Percentiles rank a stretch among this genome's conserved stretches.
Conservation (phyloP, 1,140 invertebrate species). For the Pinna nobilis region DNA sequence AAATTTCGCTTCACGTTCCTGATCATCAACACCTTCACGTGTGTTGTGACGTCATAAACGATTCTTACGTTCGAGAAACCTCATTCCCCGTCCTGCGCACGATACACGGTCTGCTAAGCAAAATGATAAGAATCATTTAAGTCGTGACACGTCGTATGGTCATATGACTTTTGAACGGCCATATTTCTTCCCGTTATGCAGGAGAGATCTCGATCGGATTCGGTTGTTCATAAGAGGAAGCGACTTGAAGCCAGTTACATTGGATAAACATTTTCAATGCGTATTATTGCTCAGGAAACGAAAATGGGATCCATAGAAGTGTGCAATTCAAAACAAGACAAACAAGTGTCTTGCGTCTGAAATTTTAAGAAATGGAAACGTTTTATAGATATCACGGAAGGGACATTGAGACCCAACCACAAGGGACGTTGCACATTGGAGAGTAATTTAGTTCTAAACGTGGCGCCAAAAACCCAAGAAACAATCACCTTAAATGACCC, state of each 20-base stretch:
- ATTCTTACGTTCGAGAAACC: conserved; percentile 7
- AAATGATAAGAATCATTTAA: no score
- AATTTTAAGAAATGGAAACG: conserved; percentile 25
- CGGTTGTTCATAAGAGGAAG: conserved; percentile 31
- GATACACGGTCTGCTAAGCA: not conserved
- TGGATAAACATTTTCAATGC: conserved; percentile 10
- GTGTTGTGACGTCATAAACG: conserved; percentile 26
- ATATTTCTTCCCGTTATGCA: conserved; percentile 18
- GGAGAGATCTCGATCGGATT: conserved; percentile 11
- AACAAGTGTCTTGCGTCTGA: conserved; percentile 26
- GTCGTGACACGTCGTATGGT: no score
- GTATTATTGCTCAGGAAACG: conserved; percentile 12
- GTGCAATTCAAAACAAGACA: conserved; percentile 5
- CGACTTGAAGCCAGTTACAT: conserved; percentile 2
- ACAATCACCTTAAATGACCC: not conserved
- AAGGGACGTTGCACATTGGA: conserved; percentile 34
- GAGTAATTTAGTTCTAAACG: not conserved
- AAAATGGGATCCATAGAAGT: conserved; percentile 35
- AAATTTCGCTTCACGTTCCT: conserved; percentile 6
- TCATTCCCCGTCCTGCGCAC: conserved; percentile 14
- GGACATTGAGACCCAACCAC: conserved; percentile 29
- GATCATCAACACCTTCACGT: conserved; percentile 10
- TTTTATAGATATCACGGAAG: conserved; percentile 28
- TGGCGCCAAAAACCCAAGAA: not conserved
- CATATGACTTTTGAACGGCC: conserved; percentile 14